Evolutionary conservation across 2,797 vertebrate species (phyloP).

Genomic region (Gallinago nigripennis): DNA sequence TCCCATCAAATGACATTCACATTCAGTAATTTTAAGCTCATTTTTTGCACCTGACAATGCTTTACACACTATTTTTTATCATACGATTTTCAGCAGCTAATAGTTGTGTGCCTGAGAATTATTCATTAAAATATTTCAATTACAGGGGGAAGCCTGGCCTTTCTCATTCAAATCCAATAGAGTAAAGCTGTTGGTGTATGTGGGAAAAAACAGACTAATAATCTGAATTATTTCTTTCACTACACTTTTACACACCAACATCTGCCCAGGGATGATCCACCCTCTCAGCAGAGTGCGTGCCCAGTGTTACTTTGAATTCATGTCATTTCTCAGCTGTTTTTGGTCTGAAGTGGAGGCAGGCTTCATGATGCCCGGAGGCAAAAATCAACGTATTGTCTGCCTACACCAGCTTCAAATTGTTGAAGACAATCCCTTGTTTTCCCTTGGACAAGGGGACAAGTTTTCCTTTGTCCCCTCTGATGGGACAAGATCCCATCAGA

Average conservation of each 20-base stretch:
- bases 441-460: background rate
- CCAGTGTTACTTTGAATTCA: background rate
- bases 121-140: background rate
- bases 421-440: constrained; percentile 26
- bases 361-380: background rate
- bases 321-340: background rate
- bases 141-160: background rate
- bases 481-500: background rate
- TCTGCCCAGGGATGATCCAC: background rate
- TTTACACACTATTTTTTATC: background rate
- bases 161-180: background rate
- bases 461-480: too few species aligned
- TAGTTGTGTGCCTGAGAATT: background rate
- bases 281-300: background rate
- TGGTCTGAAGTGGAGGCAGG: background rate
- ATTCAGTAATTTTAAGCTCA: background rate
- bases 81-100: background rate
- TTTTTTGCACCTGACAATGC: background rate
- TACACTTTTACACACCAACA: background rate
- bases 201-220: background rate
- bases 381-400: background rate
- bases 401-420: background rate
- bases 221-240: background rate
- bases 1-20: background rate
- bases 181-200: background rate